phyloP scores from a whole-genome alignment of 2,797 vertebrate genomes.

The Mus minutoides region DNA sequence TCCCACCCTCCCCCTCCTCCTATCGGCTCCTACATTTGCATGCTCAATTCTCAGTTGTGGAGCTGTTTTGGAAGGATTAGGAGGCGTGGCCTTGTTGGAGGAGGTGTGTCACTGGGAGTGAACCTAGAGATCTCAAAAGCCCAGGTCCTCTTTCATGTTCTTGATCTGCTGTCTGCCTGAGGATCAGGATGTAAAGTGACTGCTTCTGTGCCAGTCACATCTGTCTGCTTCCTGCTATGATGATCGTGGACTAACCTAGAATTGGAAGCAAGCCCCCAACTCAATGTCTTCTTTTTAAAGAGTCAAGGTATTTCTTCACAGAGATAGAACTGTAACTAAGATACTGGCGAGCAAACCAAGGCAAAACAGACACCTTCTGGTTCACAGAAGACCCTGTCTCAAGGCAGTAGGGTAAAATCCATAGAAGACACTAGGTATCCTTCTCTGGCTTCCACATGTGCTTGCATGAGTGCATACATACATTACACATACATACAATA shows the following conservation, averaged over 20 bases:
- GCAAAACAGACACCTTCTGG: background rate
- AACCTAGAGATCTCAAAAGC: background rate
- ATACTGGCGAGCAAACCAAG: too few relatives aligned
- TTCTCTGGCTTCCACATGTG: background rate
- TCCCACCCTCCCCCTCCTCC: too few relatives aligned
- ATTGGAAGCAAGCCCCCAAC: background rate
- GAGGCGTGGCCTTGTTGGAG: background rate
- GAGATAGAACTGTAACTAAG: background rate
- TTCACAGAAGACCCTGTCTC: background rate
- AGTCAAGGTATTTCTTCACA: background rate
- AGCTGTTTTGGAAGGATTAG: background rate
- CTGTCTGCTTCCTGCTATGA: background rate
- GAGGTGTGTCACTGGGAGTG: background rate
- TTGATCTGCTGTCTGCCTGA: background rate
- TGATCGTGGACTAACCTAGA: background rate
- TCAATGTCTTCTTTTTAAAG: background rate
- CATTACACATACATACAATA: background rate
- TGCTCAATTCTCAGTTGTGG: background rate
- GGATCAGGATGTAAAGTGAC: background rate
- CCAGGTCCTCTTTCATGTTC: background rate
- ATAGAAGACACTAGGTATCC: background rate
- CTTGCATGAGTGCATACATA: background rate
- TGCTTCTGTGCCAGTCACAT: background rate
- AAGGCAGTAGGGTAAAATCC: background rate
- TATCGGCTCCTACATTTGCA: background rate